Conservation (phyloP, 2,797 vertebrate species). For the Paguma larvata region DNA sequence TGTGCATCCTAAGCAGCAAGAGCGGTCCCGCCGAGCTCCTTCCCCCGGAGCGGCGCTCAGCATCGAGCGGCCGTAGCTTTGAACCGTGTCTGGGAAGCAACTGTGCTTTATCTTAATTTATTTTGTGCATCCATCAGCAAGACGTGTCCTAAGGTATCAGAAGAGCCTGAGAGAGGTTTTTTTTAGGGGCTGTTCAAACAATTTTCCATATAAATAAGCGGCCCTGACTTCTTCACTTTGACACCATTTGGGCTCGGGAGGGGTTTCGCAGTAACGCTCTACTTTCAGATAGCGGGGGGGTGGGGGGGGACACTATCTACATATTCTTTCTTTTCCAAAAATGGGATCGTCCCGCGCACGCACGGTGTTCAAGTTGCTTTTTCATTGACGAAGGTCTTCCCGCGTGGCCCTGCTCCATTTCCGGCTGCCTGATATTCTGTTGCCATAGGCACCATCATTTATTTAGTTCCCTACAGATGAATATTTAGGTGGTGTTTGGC, state of each 20-base stretch:
- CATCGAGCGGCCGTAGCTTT: not conserved
- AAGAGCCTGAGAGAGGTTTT: not conserved
- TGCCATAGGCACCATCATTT: conserved; percentile 63
- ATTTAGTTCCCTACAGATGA: conserved; percentile 46
- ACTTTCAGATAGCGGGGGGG: not conserved
- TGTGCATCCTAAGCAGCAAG: not conserved
- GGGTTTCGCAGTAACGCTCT: not conserved
- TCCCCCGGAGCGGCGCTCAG: not conserved
- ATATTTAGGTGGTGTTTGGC: conserved; percentile 39
- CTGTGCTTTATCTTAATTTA: not conserved
- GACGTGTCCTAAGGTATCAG: not conserved
- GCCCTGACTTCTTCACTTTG: not conserved
- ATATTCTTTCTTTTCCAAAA: conserved; percentile 22
- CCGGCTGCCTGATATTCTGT: conserved; percentile 39
- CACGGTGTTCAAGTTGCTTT: not conserved
- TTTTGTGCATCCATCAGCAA: not conserved
- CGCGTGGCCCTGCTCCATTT: not conserved
- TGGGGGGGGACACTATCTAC: not conserved
- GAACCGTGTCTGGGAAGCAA: not conserved
- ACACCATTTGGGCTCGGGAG: not conserved
- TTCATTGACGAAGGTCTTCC: not conserved
- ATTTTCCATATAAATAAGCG: not conserved
- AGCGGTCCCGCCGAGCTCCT: not conserved
- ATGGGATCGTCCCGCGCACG: not conserved
- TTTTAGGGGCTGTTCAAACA: not conserved